Conservation (phyloP, 1,140 invertebrate species). For the Macrocentrus cingulum region DNA sequence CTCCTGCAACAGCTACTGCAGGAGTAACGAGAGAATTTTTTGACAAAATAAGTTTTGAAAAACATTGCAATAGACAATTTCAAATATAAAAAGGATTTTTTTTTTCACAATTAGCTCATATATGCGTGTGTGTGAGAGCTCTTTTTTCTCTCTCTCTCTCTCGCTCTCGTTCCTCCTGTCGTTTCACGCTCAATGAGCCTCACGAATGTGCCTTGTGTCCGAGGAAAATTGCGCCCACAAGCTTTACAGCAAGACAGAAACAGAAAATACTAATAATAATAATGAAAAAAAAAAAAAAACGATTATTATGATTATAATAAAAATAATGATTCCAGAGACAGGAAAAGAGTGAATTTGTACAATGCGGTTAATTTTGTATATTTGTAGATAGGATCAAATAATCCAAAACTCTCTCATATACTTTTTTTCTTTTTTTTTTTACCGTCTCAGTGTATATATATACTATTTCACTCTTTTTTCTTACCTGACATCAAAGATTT, state of each 20-base stretch:
- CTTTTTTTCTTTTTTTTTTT: background rate
- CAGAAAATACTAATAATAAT: background rate
- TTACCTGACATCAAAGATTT: too few relatives aligned
- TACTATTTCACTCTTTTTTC: too few relatives aligned
- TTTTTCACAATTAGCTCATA: background rate
- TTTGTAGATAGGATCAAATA: conserved; percentile 4
- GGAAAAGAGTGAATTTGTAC: conserved; percentile 2
- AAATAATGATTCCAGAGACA: background rate
- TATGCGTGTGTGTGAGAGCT: too few relatives aligned
- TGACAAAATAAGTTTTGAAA: conserved; percentile 1
- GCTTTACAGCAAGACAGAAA: conserved; percentile 21
- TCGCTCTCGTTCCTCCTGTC: background rate
- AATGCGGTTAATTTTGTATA: background rate
- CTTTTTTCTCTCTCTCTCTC: conserved; percentile 2
- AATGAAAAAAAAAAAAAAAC: background rate
- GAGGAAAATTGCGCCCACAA: conserved; percentile 20
- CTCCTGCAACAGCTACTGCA: background rate
- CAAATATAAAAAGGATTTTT: conserved; percentile 9
- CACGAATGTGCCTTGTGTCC: conserved; percentile 22
- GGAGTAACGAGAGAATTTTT: background rate
- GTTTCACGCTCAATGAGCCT: conserved; percentile 25
- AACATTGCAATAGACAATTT: background rate
- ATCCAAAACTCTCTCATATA: background rate
- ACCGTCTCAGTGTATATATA: too few relatives aligned
- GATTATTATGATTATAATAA: background rate